Evolutionary conservation across 2,797 vertebrate genomes (phyloP).

Genomic region (Alosa sapidissima): DNA sequence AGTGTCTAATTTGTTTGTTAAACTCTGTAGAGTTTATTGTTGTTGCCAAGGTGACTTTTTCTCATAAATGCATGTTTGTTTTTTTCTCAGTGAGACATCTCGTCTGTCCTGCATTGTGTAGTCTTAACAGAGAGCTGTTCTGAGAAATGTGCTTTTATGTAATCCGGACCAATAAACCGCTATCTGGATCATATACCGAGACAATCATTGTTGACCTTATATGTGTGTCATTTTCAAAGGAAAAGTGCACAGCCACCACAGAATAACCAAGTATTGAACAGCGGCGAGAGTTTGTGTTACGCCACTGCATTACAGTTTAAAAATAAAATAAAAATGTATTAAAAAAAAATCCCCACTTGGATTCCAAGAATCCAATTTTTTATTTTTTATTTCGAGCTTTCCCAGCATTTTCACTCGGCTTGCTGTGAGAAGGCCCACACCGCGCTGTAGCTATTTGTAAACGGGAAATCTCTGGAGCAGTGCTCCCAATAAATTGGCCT

Average conservation of each 20-base stretch:
- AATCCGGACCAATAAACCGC: constrained; percentile 12
- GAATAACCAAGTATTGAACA: constrained; percentile 22
- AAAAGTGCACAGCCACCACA: constrained; percentile 23
- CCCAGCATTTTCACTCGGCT: constrained; percentile 1
- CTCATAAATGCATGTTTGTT: background rate
- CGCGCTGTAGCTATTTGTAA: constrained; percentile 47
- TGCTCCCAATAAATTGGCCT: constrained; percentile 55
- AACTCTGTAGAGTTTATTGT: background rate
- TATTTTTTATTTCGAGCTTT: background rate
- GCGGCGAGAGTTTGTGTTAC: constrained; percentile 21
- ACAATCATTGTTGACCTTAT: constrained; percentile 26
- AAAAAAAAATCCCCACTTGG: background rate
- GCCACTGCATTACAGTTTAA: constrained; percentile 18
- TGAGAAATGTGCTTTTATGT: constrained; percentile 24
- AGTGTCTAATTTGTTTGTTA: background rate
- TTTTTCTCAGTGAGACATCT: background rate
- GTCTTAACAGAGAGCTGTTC: background rate
- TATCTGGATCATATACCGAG: constrained; percentile 14
- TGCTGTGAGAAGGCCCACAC: constrained; percentile 5
- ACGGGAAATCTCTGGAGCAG: constrained; percentile 53
- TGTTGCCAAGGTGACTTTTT: background rate
- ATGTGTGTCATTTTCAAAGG: constrained; percentile 24
- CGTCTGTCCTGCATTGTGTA: background rate
- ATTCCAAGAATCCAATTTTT: constrained; percentile 25
- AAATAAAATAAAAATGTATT: constrained; percentile 21